Base-by-base conservation (phyloP, 2,113 vertebrate genomes). In the Festucalex cinctus region DNA sequence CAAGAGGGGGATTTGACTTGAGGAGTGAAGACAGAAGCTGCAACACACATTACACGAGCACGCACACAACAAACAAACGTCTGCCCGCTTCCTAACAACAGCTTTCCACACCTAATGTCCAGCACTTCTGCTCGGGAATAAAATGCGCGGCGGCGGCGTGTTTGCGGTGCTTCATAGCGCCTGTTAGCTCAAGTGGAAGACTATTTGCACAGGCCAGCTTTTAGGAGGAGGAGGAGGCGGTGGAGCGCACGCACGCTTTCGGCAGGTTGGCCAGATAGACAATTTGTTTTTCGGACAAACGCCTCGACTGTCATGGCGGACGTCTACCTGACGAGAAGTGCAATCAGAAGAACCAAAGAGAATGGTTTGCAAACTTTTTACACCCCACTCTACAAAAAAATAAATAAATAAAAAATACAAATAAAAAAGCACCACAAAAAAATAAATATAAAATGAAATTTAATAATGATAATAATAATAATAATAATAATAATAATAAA, bases 21-120 rank as follows among this genome's bases (percentile, higher is more conserved):
- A 85, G 86, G 83, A 94, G 92, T 93, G 93, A 94, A 95, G 95
- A 97, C 93, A 95, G 94, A 94, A 92, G 94, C 92, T 93, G 94
- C 89, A 16, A 12, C 26, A 87, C 88, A 88, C 94, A 93, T 93
- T 91, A 85, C 94, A 93, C 93, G 92, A 94, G 54, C 64, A 74
- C 76, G 71, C 32, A 48, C 37, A 44, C 20, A 66, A 37, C 94
- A 85, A 66, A 37, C 94, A 85, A 88, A 93, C 94, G 94, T 94
- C 94, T 95, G 94, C 93, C 94, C 94, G 96, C 94, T 94, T 96
- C 79, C 94, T 96, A 98, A 97, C 94, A 95, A 96, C 95, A 94
- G 94, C 94, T 96, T 96, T 95, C 93, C 92, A 32, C 91, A 93
- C 93, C 93, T 96, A 96, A 97, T 94, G 95, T 96, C 60, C 60